These are phyloP conservation scores for Austrofundulus limnaeus DNA, from an alignment of 2,113 vertebrate genomes.

Conservation along the genomic window DNA sequence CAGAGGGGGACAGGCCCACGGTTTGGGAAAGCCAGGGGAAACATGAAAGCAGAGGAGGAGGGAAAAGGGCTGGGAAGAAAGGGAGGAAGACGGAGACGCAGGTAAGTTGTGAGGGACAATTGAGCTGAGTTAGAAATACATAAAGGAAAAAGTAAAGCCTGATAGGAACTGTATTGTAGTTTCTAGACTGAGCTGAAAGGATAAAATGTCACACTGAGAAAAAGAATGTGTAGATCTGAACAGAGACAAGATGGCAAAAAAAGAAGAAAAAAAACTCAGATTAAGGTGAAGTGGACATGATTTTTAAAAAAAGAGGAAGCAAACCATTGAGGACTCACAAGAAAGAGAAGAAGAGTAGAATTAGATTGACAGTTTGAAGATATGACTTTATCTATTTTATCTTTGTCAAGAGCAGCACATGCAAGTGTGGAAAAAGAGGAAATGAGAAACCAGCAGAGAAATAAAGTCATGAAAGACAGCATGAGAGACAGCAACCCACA, in stretches of 20 bases:
- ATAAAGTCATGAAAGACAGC: conserved; percentile 18
- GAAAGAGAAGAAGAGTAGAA: background rate
- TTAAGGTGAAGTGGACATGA: background rate
- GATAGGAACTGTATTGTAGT: conserved; percentile 3
- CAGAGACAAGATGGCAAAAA: background rate
- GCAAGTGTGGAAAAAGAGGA: conserved; percentile 26
- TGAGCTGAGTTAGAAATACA: background rate
- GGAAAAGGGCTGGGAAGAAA: conserved; percentile 3
- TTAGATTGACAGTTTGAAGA: conserved; percentile 13
- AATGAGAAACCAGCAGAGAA: conserved; percentile 16
- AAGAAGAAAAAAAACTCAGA: background rate
- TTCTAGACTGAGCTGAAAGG: conserved; percentile 8
- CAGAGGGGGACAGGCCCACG: conserved; percentile 27
- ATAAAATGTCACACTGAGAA: conserved; percentile 4
- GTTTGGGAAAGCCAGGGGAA: conserved; percentile 3
- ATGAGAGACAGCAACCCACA: conserved; percentile 10
- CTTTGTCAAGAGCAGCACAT: conserved; percentile 24
- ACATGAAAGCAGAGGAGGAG: conserved; percentile 10
- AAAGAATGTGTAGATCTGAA: conserved; percentile 4
- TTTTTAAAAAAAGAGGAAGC: background rate
- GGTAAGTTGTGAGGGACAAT: conserved; percentile 5
- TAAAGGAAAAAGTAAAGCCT: background rate
- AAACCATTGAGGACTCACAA: background rate
- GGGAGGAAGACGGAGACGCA: conserved; percentile 17
- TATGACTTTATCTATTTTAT: conserved; percentile 24